A percentile compares a stretch with the other conserved stretches of the same genome.
phyloP scores from a whole-genome alignment of 2,888 invertebrate species.

The Toxonevra muliebris region DNA sequence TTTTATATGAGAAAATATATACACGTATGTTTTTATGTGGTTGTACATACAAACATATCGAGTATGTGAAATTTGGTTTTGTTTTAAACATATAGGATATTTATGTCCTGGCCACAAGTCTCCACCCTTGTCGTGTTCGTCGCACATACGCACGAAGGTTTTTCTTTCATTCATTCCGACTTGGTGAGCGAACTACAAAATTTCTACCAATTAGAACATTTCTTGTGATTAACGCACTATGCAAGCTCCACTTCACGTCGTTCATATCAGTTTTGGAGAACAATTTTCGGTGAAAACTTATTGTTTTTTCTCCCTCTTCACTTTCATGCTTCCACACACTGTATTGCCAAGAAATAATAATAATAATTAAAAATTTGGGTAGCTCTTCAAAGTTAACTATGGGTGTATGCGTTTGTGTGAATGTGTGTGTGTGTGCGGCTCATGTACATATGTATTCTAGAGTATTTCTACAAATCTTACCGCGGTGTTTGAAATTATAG shows the following conservation, averaged over 20 bases:
- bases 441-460: conserved; percentile 1
- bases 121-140: conserved; percentile 37
- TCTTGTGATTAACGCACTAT: conserved; percentile 20
- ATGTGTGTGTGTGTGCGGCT: not conserved
- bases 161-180: no score
- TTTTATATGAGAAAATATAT: not conserved
- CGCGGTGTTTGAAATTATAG: no score
- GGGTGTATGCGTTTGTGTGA: no score
- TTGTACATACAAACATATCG: not conserved
- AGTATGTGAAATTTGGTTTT: not conserved
- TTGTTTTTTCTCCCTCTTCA: conserved; percentile 6
- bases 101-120: conserved; percentile 39
- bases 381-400: not conserved
- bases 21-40: not conserved
- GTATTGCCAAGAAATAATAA: conserved; percentile 11
- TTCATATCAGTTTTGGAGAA: not conserved
- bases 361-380: conserved; percentile 15
- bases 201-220: conserved; percentile 27
- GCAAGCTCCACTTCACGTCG: not conserved
- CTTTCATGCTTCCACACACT: not conserved
- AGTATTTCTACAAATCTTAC: no score
- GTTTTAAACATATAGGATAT: conserved; percentile 4
- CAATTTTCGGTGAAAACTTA: not conserved
- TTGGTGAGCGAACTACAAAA: not conserved
- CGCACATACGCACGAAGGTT: no score